A percentile compares a stretch with the other conserved stretches of the same genome.
phyloP scores from a whole-genome alignment of 2,888 invertebrate species.

The Agrochola lychnidis region DNA sequence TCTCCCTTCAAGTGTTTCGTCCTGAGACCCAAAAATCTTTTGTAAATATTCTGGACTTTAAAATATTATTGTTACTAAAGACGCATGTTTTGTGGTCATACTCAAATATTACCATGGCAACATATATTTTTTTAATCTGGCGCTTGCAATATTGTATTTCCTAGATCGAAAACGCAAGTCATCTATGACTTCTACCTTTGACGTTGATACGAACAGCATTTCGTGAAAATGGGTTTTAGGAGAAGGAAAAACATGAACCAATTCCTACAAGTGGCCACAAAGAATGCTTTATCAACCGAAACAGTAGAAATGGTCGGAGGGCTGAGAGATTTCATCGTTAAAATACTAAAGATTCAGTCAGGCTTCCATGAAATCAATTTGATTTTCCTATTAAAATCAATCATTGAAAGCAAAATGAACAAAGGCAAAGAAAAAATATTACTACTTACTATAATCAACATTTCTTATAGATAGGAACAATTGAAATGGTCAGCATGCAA shows the following conservation, averaged over 20 bases:
- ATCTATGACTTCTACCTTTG: not conserved
- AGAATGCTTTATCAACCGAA: not conserved
- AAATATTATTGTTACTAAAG: not conserved
- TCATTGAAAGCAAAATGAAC: not conserved
- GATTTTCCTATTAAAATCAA: conserved; percentile 5
- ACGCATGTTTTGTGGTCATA: not conserved
- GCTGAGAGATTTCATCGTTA: not conserved
- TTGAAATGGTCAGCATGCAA: conserved; percentile 10
- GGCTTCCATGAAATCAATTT: not conserved
- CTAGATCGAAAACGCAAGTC: not conserved
- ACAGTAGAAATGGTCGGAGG: not conserved
- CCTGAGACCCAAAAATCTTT: not conserved
- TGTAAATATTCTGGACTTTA: not conserved
- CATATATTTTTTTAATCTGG: not conserved
- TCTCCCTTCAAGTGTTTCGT: not conserved
- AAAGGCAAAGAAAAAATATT: not conserved
- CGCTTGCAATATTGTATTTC: not conserved
- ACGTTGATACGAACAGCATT: not conserved
- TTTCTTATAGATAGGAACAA: not conserved
- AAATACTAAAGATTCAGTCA: not conserved
- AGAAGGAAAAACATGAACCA: not conserved
- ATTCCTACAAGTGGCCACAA: not conserved
- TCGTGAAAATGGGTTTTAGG: not conserved
- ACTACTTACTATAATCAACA: too few species aligned
- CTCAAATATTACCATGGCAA: not conserved